Evolutionary conservation across 1,140 invertebrate genomes (phyloP), one percentile per base, ranked within the genome.

Genomic region (Aphidius gifuensis): DNA sequence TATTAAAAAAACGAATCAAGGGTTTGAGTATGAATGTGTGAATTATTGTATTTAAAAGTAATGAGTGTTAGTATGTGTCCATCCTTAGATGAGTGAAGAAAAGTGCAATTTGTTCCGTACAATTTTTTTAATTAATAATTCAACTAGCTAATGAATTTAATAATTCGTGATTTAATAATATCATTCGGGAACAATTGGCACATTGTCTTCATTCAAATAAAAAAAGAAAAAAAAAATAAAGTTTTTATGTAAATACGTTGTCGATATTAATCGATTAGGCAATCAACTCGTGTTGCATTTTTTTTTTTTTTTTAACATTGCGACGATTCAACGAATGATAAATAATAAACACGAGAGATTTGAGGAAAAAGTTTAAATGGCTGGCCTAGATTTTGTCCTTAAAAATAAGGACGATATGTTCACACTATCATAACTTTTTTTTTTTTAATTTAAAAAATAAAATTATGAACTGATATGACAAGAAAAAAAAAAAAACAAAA

Each of bases 21-120:
- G 23, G 9, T 59, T 59, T 49, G 3, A 38, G 62, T 60, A 48
- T 60, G 62, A 64, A 59, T 60, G 62, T 64, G 62, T 54, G 58
- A 60, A 60, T 44, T 56, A 60, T 49, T 60, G 49, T 64, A 56
- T 60, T 55, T 56, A 60, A 55, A 55, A 46, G 57, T 48, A 64
- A 42, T 60, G 47, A 53, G 50, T 55, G 58, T 61, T 61, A 58
- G 44, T 16, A 47, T 5, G 38, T 50, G 45, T 55, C 39, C 46
- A 32, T 9, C 47, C 58, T 50, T 54, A 48, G 58, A 57, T 60
- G 62, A 44, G 50, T 55, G 62, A 64, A 55, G 42, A 38, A 45
- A 45, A 48, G 50, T 46, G n/a, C n/a, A 42, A 56, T 56, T 38
- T 56, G 45, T 48, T 56, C 53, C 21, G 2, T 32, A 32, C 2